Evolutionary conservation across 2,888 invertebrate species (phyloP), one percentile per base, ranked within the genome.

Genomic region (Plagodis pulveraria): DNA sequence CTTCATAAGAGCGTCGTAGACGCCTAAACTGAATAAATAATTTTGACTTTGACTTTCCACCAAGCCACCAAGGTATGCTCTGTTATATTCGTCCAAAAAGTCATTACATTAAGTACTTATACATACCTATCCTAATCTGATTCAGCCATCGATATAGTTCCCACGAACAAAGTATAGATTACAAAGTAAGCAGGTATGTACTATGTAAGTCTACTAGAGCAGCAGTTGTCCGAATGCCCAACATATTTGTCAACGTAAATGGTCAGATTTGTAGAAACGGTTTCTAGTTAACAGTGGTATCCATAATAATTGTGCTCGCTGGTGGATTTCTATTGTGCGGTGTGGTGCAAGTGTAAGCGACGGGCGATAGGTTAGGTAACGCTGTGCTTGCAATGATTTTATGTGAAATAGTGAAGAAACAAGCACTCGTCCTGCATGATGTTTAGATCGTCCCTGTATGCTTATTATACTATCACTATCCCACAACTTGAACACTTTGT

Each of bases 231-330:
- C 68, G 69, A 67, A 72, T 72, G 53, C 54, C 63, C 44, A 58
- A 53, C 65, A 72, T 73, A 74, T 76, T 74, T 78, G 71, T 74
- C 66, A 64, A 69, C 68, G 61, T 73, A 69, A 72, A 66, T 58
- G 71, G 65, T 63, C 64, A 71, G 73, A 75, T 80, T 74, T 75
- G 70, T 64, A 65, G 63, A 70, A 71, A 68, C 62, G 62, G 63
- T 71, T 67, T 70, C 72, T 66, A 65, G 76, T 74, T 65, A 56
- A 68, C 70, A 63, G 44, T 63, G 76, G 76, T 72, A 80, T 84
- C 78, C 74, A 72, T 84, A 84, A 72, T 84, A 84, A 84, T 83
- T 83, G 80, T 70, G 32, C 56, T 54, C 56, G 71, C 55, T 67
- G 61, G 68, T 69, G 61, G 56, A 58, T 82, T 80, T 81, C 76